phyloP scores from a whole-genome alignment of 1,140 invertebrate genomes.

The Drosophila bipectinata region DNA sequence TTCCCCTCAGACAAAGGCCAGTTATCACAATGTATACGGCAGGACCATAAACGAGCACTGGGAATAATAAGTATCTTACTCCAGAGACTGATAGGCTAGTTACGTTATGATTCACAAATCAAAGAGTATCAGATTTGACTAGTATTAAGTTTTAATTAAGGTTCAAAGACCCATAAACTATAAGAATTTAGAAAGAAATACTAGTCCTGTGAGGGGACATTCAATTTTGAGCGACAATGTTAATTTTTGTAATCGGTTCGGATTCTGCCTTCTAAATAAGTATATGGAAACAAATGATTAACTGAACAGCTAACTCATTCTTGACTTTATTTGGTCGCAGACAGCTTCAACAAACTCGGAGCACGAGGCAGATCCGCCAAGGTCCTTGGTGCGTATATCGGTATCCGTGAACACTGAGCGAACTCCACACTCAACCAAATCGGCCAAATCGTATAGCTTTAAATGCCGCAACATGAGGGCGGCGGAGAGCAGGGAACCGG shows the following conservation, averaged over 20 bases:
- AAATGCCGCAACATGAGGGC: conserved; percentile 47
- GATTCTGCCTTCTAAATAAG: neutral
- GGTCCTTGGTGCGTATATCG: conserved; percentile 52
- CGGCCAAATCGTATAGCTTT: conserved; percentile 14
- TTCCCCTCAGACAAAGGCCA: neutral
- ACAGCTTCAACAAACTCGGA: conserved; percentile 56
- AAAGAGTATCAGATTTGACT: too few species aligned
- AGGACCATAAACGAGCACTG: neutral
- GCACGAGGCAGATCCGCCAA: conserved; percentile 49
- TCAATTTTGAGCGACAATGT: neutral
- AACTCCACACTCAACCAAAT: conserved; percentile 35
- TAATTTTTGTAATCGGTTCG: too few species aligned
- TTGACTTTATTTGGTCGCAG: conserved; percentile 26
- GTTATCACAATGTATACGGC: conserved; percentile 29
- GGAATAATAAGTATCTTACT: neutral
- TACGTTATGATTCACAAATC: too few species aligned
- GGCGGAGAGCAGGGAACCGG: conserved; percentile 46
- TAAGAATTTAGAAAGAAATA: neutral
- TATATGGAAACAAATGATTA: too few species aligned
- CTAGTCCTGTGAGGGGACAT: neutral
- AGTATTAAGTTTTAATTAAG: too few species aligned
- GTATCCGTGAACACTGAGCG: conserved; percentile 43
- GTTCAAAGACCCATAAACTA: too few species aligned
- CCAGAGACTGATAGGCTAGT: too few species aligned
- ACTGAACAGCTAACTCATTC: neutral